Conservation (phyloP, 2,888 invertebrate species). For the Altica lythri region DNA sequence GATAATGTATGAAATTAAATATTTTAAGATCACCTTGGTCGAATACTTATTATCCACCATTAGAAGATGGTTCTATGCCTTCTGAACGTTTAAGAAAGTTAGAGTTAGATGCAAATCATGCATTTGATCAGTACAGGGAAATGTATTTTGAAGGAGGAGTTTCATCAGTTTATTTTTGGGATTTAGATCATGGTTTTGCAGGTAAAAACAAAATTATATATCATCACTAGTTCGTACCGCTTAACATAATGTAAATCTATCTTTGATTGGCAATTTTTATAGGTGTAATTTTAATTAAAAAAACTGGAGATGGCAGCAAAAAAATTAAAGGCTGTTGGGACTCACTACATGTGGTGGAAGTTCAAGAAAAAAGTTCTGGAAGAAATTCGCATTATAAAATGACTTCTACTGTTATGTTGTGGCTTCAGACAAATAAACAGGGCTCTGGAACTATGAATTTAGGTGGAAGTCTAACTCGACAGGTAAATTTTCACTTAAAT, state of each 20-base stretch:
- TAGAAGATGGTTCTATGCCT: slow-evolving; percentile 98
- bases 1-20: background rate
- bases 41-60: slow-evolving; percentile 95
- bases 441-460: slow-evolving; percentile 99
- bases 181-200: slow-evolving; percentile 97
- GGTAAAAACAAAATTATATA: slow-evolving; percentile 63
- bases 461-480: slow-evolving; percentile 96
- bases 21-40: slow-evolving; percentile 91
- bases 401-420: slow-evolving; percentile 98
- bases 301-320: slow-evolving; percentile 97
- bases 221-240: too few species aligned
- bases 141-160: slow-evolving; percentile 99
- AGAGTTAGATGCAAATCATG: slow-evolving; percentile 97
- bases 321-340: slow-evolving; percentile 99
- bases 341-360: slow-evolving; percentile 99
- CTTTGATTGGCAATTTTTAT: too few species aligned
- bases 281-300: slow-evolving; percentile 97
- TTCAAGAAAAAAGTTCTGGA: slow-evolving; percentile 93
- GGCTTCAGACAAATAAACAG: slow-evolving; percentile 97
- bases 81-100: slow-evolving; percentile 93
- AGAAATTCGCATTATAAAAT: slow-evolving; percentile 96
- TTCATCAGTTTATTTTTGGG: slow-evolving; percentile 99
- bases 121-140: slow-evolving; percentile 98
- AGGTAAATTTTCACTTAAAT: slow-evolving; percentile 62
- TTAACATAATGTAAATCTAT: too few species aligned